These are phyloP conservation scores for Desmodus rotundus DNA, from an alignment of 2,113 vertebrate species.

Conservation along the genomic window DNA sequence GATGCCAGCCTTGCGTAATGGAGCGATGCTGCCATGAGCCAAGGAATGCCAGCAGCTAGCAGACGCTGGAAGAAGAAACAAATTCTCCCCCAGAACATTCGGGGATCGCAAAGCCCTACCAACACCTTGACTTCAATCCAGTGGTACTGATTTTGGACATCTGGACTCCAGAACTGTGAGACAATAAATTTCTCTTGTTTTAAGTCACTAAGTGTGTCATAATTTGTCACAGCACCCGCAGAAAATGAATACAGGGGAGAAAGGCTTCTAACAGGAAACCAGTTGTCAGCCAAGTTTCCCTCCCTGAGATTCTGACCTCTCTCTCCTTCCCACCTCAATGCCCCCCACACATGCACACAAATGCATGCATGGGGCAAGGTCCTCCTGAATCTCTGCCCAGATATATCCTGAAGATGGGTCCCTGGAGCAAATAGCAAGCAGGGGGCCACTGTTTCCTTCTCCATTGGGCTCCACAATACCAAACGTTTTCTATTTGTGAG, in stretches of 20 bases:
- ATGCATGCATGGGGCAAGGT: background rate
- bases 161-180: background rate
- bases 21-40: fast-evolving
- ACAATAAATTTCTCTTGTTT: background rate
- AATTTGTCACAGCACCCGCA: background rate
- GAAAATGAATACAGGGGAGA: background rate
- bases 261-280: background rate
- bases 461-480: background rate
- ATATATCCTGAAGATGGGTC: background rate
- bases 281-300: background rate
- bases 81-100: background rate
- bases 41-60: background rate
- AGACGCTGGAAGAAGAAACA: background rate
- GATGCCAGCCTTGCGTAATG: background rate
- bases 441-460: background rate
- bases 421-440: background rate
- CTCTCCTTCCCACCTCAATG: background rate
- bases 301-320: background rate
- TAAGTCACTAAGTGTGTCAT: background rate
- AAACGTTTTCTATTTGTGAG: background rate
- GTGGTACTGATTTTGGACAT: background rate
- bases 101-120: background rate
- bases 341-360: background rate
- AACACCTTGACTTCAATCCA: background rate
- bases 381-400: background rate